Conservation (phyloP, 1,140 invertebrate species). For the Papilio polyxenes region DNA sequence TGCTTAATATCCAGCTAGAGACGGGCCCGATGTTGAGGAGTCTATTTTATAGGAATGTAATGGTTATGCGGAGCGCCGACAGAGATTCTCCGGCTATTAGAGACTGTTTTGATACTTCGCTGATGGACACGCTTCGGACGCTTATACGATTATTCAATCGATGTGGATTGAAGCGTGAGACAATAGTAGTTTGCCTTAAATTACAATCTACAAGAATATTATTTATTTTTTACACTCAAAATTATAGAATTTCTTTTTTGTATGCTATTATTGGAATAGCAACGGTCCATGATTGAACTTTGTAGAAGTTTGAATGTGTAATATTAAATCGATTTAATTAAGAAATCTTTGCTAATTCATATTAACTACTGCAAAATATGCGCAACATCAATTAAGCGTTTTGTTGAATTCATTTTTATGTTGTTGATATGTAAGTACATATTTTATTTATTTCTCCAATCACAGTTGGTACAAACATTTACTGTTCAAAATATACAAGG, state of each 20-base stretch:
- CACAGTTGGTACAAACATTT: background rate
- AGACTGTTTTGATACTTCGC: slow-evolving; percentile 14
- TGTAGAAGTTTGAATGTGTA: background rate
- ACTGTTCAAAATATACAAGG: background rate
- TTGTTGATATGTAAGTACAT: background rate
- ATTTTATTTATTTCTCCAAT: background rate
- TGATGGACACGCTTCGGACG: slow-evolving; percentile 24
- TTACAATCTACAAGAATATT: slow-evolving; percentile 5
- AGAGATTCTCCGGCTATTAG: slow-evolving; percentile 39
- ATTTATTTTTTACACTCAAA: background rate
- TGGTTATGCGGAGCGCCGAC: slow-evolving; percentile 44
- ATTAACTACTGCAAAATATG: background rate
- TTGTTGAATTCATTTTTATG: background rate
- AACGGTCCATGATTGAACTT: slow-evolving; percentile 1
- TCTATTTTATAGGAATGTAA: slow-evolving; percentile 47
- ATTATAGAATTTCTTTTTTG: background rate
- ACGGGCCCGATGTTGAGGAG: slow-evolving; percentile 42
- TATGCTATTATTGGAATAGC: background rate
- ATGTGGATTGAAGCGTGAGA: slow-evolving; percentile 32
- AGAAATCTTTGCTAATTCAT: background rate
- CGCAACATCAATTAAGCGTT: background rate
- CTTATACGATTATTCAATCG: slow-evolving; percentile 13
- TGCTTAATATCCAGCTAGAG: slow-evolving; percentile 62
- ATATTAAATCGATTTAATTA: background rate
- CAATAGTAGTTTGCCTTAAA: slow-evolving; percentile 27